These are phyloP conservation scores for Crax fasciolata DNA, from an alignment of 2,797 vertebrate species.

Conservation along the genomic window DNA sequence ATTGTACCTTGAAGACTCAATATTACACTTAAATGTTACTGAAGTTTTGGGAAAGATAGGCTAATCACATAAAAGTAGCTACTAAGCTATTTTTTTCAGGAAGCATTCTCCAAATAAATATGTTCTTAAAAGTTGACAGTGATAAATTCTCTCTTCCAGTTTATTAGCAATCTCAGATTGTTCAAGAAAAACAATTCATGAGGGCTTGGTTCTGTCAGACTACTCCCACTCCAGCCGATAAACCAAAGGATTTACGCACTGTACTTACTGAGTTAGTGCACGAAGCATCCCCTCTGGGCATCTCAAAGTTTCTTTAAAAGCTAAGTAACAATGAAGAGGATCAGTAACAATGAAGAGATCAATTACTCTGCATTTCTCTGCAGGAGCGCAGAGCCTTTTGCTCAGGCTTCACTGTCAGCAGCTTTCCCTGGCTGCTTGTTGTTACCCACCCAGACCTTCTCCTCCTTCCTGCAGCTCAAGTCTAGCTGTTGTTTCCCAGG, in stretches of 20 bases:
- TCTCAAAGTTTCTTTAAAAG: not conserved
- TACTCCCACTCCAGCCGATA: not conserved
- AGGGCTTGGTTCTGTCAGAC: slow-evolving; percentile 17
- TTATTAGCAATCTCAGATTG: not conserved
- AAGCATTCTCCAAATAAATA: not conserved
- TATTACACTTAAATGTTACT: not conserved
- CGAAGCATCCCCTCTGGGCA: not conserved
- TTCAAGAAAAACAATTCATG: not conserved
- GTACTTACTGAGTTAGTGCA: not conserved
- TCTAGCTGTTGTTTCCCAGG: not conserved
- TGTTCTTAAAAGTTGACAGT: not conserved
- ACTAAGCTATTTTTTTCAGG: slow-evolving; percentile 1
- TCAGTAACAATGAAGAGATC: not conserved
- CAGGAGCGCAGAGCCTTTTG: not conserved
- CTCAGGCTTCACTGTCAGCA: not conserved
- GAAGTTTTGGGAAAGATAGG: not conserved
- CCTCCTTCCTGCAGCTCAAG: not conserved
- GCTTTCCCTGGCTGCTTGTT: not conserved
- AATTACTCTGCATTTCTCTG: not conserved
- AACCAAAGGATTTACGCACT: not conserved
- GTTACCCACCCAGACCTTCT: not conserved
- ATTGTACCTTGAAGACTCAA: not conserved
- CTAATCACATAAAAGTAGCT: not conserved
- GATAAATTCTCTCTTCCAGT: not conserved
- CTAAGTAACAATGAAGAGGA: not conserved